Evolutionary conservation across 35 echinoderm and acorn worm species (phyloP).

Genomic region (Ptychodera flava): DNA sequence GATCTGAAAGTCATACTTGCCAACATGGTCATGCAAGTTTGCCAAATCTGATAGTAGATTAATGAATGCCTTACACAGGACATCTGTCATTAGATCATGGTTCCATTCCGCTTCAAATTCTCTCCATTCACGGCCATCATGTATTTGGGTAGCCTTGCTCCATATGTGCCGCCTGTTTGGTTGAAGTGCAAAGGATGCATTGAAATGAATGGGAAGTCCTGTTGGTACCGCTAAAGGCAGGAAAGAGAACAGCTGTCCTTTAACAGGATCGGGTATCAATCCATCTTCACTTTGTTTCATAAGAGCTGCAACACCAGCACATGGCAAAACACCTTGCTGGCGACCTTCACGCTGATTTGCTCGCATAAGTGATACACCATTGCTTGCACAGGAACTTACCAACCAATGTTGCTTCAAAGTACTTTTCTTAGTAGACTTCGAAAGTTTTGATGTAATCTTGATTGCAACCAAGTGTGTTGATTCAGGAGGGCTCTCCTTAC

Average conservation of each 20-base stretch:
- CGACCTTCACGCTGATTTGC: neutral
- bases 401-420: neutral
- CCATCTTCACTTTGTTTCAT: neutral
- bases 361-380: neutral
- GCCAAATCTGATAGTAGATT: conserved; percentile 22
- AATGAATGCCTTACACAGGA: conserved; percentile 36
- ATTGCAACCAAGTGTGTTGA: too few relatives aligned
- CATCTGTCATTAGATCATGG: conserved; percentile 18
- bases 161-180: conserved; percentile 37
- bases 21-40: neutral
- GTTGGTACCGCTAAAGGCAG: conserved; percentile 11
- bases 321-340: neutral
- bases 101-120: conserved; percentile 40
- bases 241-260: neutral
- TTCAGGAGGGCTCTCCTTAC: neutral
- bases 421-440: too few relatives aligned
- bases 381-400: neutral
- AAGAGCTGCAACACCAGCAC: neutral
- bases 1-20: conserved; percentile 22
- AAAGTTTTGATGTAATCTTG: too few relatives aligned
- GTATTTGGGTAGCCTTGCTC: neutral
- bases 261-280: neutral
- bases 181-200: conserved; percentile 44
- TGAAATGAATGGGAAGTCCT: conserved; percentile 45
- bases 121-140: neutral